Conservation (phyloP, 1,140 invertebrate genomes). For the Dreissena polymorpha region DNA sequence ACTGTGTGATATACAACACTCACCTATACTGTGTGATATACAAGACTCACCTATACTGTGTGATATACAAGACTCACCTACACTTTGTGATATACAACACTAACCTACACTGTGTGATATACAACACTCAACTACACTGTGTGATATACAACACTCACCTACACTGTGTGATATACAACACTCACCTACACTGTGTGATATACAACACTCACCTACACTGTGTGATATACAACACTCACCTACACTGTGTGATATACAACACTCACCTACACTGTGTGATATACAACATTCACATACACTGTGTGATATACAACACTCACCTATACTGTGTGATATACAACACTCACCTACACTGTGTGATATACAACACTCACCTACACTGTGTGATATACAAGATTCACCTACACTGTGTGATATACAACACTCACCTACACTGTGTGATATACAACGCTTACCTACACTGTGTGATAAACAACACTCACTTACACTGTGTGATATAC, state of each 20-base stretch:
- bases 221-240: too few species aligned
- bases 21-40: background rate
- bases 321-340: constrained; percentile 12
- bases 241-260: background rate
- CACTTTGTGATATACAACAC: background rate
- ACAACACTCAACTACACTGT: too few species aligned
- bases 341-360: too few species aligned
- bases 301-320: background rate
- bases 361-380: background rate
- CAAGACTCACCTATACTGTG: constrained; percentile 5
- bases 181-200: too few species aligned
- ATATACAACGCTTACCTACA: too few species aligned
- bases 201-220: constrained; percentile 4
- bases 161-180: background rate
- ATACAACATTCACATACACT: too few species aligned
- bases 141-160: background rate
- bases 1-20: background rate
- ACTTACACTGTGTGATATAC: constrained; percentile 23
- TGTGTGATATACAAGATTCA: background rate
- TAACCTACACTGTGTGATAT: constrained; percentile 24
- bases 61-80: too few species aligned
- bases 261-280: constrained; percentile 16
- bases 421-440: constrained; percentile 11
- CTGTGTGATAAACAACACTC: background rate
- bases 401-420: background rate